Conservation (phyloP, 2,888 invertebrate species). For the Calameuta filiformis region DNA sequence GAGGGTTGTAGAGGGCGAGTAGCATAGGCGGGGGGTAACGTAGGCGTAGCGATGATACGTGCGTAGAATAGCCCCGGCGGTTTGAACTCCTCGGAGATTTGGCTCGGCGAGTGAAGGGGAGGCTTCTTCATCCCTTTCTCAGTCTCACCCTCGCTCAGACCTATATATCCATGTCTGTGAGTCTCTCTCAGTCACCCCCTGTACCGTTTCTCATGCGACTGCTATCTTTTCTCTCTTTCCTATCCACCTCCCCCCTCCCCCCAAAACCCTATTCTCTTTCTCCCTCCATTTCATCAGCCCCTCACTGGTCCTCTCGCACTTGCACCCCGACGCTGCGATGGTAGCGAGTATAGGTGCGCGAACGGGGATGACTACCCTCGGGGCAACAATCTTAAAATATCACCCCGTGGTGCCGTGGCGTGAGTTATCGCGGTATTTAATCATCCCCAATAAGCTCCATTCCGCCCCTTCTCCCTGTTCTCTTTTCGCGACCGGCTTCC, state of each 20-base stretch:
- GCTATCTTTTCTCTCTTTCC: conserved; percentile 8
- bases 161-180: neutral
- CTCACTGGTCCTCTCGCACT: conserved; percentile 21
- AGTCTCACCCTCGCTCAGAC: neutral
- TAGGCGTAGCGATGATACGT: conserved; percentile 53
- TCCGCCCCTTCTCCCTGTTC: conserved; percentile 5
- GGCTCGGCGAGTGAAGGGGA: conserved; percentile 23
- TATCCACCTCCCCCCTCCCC: neutral
- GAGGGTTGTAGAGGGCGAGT: neutral
- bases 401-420: conserved; percentile 45
- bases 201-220: conserved; percentile 9
- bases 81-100: conserved; percentile 56
- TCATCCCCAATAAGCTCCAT: conserved; percentile 53
- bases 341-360: conserved; percentile 3
- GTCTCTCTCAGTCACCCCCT: neutral
- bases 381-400: conserved; percentile 56
- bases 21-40: conserved; percentile 32
- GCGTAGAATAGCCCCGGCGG: conserved; percentile 50
- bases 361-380: conserved; percentile 31
- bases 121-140: conserved; percentile 4
- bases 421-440: conserved; percentile 58
- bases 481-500: neutral
- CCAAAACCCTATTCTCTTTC: neutral
- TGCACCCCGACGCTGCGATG: conserved; percentile 5
- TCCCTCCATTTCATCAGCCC: neutral